phyloP scores from a whole-genome alignment of 2,797 vertebrate species.

The Etheostoma nigrum region DNA sequence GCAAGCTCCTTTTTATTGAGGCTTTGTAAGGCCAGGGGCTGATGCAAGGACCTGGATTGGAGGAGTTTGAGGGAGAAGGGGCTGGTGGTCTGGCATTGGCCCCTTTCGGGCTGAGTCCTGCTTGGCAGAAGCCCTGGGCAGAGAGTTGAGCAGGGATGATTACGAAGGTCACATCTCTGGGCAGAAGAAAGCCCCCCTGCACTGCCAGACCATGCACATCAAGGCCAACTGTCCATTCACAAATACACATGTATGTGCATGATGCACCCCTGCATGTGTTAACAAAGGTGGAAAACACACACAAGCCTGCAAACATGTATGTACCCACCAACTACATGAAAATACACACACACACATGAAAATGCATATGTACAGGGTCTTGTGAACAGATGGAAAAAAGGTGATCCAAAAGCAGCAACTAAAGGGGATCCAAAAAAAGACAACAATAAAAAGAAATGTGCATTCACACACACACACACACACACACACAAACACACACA shows the following conservation, averaged over 20 bases:
- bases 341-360: not conserved
- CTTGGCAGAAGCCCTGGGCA: constrained; percentile 64
- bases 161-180: constrained; percentile 70
- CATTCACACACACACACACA: constrained; percentile 25
- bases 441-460: constrained; percentile 48
- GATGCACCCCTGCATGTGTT: not conserved
- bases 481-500: not conserved
- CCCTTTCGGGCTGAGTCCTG: constrained; percentile 48
- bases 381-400: constrained; percentile 22
- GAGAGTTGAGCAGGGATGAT: constrained; percentile 63
- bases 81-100: constrained; percentile 33
- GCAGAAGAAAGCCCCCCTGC: constrained; percentile 31
- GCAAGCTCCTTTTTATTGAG: constrained; percentile 57
- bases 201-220: constrained; percentile 36
- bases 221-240: constrained; percentile 35
- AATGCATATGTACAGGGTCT: not conserved
- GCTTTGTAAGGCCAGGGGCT: constrained; percentile 34
- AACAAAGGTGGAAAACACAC: constrained; percentile 9
- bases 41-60: constrained; percentile 26
- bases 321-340: not conserved
- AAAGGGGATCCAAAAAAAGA: constrained; percentile 39
- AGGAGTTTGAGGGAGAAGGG: not conserved
- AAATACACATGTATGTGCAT: not conserved
- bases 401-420: constrained; percentile 39
- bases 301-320: not conserved